phyloP scores from a whole-genome alignment of 1,140 invertebrate genomes.

The Oscheius sp. region DNA sequence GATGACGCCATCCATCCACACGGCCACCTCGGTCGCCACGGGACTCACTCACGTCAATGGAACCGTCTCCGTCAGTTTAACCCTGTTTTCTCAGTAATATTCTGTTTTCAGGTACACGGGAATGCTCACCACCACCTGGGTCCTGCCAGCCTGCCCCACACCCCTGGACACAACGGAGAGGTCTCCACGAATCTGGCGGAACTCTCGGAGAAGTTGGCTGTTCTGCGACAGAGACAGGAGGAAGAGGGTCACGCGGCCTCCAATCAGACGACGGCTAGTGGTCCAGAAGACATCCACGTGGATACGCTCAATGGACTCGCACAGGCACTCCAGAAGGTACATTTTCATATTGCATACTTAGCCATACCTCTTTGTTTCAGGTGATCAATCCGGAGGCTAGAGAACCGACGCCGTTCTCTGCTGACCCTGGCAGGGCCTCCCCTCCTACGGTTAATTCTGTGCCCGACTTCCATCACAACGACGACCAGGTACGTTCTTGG shows the following conservation, averaged over 20 bases:
- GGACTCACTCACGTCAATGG: slow-evolving; percentile 15
- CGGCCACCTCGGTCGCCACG: neutral
- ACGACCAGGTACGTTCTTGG: neutral
- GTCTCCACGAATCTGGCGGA: slow-evolving; percentile 33
- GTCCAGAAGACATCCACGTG: slow-evolving; percentile 38
- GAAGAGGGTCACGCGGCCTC: slow-evolving; percentile 13
- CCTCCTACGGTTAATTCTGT: slow-evolving; percentile 4
- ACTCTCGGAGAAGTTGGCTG: slow-evolving; percentile 38
- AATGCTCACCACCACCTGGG: neutral
- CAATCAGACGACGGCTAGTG: neutral
- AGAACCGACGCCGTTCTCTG: slow-evolving; percentile 8
- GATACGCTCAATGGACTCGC: slow-evolving; percentile 52
- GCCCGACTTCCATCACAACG: neutral
- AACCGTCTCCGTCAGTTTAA: neutral
- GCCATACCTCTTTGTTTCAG: slow-evolving; percentile 17
- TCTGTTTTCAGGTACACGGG: neutral
- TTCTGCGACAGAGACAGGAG: slow-evolving; percentile 29
- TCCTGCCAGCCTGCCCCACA: slow-evolving; percentile 8
- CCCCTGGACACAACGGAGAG: slow-evolving; percentile 26
- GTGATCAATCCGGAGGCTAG: slow-evolving; percentile 42
- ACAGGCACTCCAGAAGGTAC: slow-evolving; percentile 49
- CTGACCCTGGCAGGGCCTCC: neutral
- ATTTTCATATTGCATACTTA: slow-evolving; percentile 1
- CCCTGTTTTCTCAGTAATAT: neutral
- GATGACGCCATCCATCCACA: neutral